Base-by-base conservation (phyloP, 1,140 invertebrate species). In the Drosophila parvula region DNA sequence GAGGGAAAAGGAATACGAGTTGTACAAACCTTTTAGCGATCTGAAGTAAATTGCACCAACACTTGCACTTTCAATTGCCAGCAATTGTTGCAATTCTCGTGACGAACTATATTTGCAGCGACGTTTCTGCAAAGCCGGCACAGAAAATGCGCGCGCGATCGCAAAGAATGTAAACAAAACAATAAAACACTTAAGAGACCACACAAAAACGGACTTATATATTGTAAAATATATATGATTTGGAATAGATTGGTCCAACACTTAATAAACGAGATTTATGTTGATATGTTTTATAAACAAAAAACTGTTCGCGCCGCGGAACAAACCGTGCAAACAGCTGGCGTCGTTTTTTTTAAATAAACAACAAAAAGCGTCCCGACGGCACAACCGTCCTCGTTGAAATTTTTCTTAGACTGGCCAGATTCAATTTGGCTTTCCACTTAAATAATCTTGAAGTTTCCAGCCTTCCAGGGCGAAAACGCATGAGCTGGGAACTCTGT, bases 61-160 rank as follows among this genome's bases (percentile, higher is more conserved):
- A 74, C 71, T 75, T 75, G 50, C 70, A 63, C 59, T 74, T 74
- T 74, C 59, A 74, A 74, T 74, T 70, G 47, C 55, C 51, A 38
- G 70, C 47, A 74, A 73, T 74, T 74, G 69, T 59, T 63, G 43
- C 34, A 70, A 47, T 53, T 53, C 50, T 34, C 30, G 16, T 55
- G 34, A 34, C 32, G 58, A 67, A 38, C 28, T 64, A 14, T n/a
- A 14, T 36, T 34, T n/a, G 11, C 48, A 55, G 9, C 58, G 44
- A n/a, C 22, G 67, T 48, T 55, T 65, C 57, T 36, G 30, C 60
- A 47, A 43, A 36, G n/a, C 73, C 74, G 74, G 71, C 74, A 76
- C 70, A 47, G 47, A 51, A 50, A 51, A 50, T 1, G 48, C 27
- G 44, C 70, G 70, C 70, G 70, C 71, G 60, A 53, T 41, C 36